These are phyloP conservation scores for Drosophila hawaiiensis DNA, from an alignment of 2,888 invertebrate genomes.

Conservation along the genomic window DNA sequence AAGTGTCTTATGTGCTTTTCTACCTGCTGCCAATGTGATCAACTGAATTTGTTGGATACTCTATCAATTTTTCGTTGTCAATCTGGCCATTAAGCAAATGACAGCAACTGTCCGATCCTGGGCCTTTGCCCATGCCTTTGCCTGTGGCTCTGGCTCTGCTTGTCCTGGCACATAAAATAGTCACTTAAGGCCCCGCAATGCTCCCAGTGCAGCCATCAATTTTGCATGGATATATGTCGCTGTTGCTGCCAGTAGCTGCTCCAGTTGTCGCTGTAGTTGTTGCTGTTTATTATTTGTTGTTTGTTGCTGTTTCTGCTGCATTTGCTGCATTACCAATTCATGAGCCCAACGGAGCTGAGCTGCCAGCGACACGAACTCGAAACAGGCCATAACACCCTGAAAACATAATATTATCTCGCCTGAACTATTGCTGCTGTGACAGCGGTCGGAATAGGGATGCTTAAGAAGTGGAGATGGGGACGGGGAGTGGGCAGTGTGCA, in stretches of 20 bases:
- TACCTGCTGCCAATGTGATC: constrained; percentile 11
- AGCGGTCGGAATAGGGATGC: neutral
- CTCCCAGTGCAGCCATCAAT: constrained; percentile 63
- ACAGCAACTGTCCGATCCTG: constrained; percentile 18
- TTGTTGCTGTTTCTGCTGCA: constrained; percentile 58
- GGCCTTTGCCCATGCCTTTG: neutral
- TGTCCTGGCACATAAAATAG: constrained; percentile 42
- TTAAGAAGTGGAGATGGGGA: neutral
- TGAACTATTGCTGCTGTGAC: constrained; percentile 21
- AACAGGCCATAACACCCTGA: constrained; percentile 61
- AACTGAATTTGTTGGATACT: constrained; percentile 9
- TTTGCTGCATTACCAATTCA: constrained; percentile 76
- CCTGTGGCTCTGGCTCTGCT: neutral
- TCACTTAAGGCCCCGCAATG: constrained; percentile 27
- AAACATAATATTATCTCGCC: constrained; percentile 58
- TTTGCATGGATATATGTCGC: constrained; percentile 58
- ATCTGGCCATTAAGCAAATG: constrained; percentile 1
- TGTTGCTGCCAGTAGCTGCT: constrained; percentile 20
- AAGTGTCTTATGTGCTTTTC: neutral
- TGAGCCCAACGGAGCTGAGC: constrained; percentile 49
- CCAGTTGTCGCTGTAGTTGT: constrained; percentile 6
- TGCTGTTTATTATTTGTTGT: constrained; percentile 14
- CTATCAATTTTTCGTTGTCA: constrained; percentile 1
- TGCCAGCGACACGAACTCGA: constrained; percentile 57
- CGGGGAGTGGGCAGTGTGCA: neutral